Conservation (phyloP, 2,797 vertebrate genomes). For the Epinephelus coioides region DNA sequence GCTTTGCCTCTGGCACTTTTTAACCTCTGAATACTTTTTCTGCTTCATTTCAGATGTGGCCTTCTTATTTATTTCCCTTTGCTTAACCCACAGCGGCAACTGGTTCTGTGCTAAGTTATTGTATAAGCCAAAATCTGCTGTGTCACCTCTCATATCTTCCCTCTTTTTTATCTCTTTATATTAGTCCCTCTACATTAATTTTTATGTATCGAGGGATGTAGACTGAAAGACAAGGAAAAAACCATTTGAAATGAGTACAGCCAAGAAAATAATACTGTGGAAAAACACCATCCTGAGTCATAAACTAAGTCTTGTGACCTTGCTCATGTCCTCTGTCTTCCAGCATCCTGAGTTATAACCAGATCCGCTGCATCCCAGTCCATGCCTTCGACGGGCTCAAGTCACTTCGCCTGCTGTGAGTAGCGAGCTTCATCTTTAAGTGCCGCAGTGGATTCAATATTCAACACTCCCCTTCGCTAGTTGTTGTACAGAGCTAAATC, state of each 20-base stretch:
- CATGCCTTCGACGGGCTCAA: slow-evolving; percentile 94
- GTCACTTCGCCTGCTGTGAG: slow-evolving; percentile 96
- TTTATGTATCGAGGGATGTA: slow-evolving; percentile 1
- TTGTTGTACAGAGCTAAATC: slow-evolving; percentile 65
- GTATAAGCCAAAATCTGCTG: slow-evolving; percentile 34
- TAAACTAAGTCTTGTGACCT: slow-evolving; percentile 31
- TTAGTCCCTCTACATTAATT: neutral
- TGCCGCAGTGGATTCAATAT: slow-evolving; percentile 67
- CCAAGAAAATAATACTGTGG: neutral
- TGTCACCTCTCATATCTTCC: slow-evolving; percentile 28
- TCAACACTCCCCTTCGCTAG: slow-evolving; percentile 51
- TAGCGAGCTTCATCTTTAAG: slow-evolving; percentile 67
- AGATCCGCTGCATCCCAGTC: slow-evolving; percentile 94
- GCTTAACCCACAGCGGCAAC: slow-evolving; percentile 16
- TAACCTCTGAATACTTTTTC: slow-evolving; percentile 1
- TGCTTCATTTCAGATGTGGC: slow-evolving; percentile 20
- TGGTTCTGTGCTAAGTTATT: slow-evolving; percentile 18
- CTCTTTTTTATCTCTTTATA: slow-evolving; percentile 14
- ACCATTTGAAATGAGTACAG: neutral
- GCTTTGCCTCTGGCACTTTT: slow-evolving; percentile 32
- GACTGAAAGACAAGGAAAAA: neutral
- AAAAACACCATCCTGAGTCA: neutral
- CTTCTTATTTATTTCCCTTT: slow-evolving; percentile 25
- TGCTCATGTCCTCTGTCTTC: slow-evolving; percentile 44
- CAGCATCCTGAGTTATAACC: slow-evolving; percentile 98